Conservation (phyloP, 2,797 vertebrate species). For the Trichosurus vulpecula region DNA sequence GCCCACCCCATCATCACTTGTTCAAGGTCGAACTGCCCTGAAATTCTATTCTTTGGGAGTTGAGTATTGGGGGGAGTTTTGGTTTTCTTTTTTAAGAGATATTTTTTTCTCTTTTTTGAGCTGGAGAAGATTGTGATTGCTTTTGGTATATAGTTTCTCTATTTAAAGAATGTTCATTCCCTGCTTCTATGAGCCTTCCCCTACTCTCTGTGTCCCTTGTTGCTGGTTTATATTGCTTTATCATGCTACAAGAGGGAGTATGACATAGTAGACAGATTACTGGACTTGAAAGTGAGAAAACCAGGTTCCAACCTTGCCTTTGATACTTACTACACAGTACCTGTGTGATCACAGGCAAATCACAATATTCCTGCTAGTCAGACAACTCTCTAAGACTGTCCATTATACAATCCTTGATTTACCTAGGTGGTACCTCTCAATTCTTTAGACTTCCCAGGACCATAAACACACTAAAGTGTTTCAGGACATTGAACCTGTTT, state of each 20-base stretch:
- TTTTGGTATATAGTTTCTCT: neutral
- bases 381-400: neutral
- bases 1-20: neutral
- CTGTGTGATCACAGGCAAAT: neutral
- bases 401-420: neutral
- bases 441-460: neutral
- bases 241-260: neutral
- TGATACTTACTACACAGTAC: neutral
- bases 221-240: neutral
- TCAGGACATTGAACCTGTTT: neutral
- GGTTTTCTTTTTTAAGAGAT: neutral
- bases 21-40: slow-evolving; percentile 60
- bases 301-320: neutral
- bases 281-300: neutral
- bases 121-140: neutral
- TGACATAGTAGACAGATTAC: neutral
- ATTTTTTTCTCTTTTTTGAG: neutral
- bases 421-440: neutral
- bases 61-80: neutral
- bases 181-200: neutral
- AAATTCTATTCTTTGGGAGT: neutral
- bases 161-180: neutral
- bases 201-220: neutral
- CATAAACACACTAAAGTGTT: neutral
- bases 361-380: neutral